Conservation (phyloP, 2,888 invertebrate species). For the Dascillus cervinus region DNA sequence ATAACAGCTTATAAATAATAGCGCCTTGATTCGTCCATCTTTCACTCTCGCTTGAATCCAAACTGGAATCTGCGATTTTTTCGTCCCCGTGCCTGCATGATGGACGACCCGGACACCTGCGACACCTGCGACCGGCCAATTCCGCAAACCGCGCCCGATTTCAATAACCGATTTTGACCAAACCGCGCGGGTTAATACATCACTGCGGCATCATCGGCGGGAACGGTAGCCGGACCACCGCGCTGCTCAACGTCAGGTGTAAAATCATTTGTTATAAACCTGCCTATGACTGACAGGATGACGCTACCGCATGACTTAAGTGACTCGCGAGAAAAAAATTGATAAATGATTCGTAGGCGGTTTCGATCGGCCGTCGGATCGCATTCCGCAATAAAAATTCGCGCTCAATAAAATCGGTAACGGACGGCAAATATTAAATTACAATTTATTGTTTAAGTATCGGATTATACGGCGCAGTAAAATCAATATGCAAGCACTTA, state of each 20-base stretch:
- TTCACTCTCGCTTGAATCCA: constrained; percentile 2
- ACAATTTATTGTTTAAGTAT: too few relatives aligned
- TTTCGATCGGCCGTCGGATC: too few relatives aligned
- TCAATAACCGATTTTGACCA: too few relatives aligned
- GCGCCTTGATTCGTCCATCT: constrained; percentile 14
- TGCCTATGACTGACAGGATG: constrained; percentile 30
- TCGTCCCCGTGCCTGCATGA: constrained; percentile 5
- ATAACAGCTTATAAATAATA: constrained; percentile 36
- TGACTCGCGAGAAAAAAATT: constrained; percentile 16
- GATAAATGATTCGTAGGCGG: constrained; percentile 17
- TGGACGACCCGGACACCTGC: background rate
- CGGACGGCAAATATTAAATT: too few relatives aligned
- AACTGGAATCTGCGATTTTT: constrained; percentile 2
- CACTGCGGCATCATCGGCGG: constrained; percentile 22
- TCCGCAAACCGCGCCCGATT: too few relatives aligned
- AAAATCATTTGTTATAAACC: constrained; percentile 19
- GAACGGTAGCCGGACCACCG: constrained; percentile 11
- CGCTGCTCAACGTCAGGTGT: constrained; percentile 15
- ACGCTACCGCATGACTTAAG: constrained; percentile 25
- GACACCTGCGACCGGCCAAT: background rate
- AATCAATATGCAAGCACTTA: too few relatives aligned
- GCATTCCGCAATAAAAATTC: too few relatives aligned
- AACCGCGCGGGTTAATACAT: too few relatives aligned
- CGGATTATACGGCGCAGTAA: too few relatives aligned
- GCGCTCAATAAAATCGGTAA: too few relatives aligned